A percentile compares a stretch with the other conserved stretches of the same genome.
phyloP scores from a whole-genome alignment of 2,888 invertebrate species.

The Heliconius sara region DNA sequence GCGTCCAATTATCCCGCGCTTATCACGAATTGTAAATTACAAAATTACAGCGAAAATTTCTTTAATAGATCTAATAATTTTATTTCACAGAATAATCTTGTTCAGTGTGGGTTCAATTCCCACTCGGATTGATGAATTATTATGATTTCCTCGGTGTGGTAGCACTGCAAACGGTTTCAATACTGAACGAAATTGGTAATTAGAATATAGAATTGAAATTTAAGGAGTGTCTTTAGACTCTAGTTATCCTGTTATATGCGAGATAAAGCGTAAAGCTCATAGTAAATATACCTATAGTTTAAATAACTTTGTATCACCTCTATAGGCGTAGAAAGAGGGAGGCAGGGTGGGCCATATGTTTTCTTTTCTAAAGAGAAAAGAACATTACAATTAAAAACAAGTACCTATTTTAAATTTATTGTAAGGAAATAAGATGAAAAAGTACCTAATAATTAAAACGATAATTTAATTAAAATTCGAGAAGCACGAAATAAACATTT shows the following conservation, averaged over 20 bases:
- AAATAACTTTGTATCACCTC: too few species aligned
- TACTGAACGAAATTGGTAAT: too few species aligned
- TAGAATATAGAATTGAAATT: too few species aligned
- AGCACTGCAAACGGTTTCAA: too few species aligned
- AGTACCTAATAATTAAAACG: background rate
- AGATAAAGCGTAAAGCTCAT: too few species aligned
- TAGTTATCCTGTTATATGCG: background rate
- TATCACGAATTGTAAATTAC: slow-evolving; percentile 30
- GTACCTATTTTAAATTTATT: background rate
- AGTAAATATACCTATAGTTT: too few species aligned
- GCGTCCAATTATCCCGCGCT: slow-evolving; percentile 27
- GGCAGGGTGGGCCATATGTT: too few species aligned
- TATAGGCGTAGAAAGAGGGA: too few species aligned
- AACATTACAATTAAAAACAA: background rate
- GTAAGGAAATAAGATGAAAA: background rate
- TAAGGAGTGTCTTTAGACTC: background rate
- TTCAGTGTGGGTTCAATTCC: background rate
- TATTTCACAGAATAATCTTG: background rate
- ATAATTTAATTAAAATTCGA: slow-evolving; percentile 9
- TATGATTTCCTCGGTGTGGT: too few species aligned
- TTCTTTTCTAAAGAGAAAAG: background rate
- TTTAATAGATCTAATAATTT: background rate
- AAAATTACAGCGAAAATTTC: background rate
- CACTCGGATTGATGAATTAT: too few species aligned
- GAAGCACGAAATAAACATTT: background rate